A percentile compares a stretch with the other conserved stretches of the same genome.
These are phyloP conservation scores for Holothuria glaberrima DNA, from an alignment of 35 echinoderm and acorn worm species.

Conservation along the genomic window DNA sequence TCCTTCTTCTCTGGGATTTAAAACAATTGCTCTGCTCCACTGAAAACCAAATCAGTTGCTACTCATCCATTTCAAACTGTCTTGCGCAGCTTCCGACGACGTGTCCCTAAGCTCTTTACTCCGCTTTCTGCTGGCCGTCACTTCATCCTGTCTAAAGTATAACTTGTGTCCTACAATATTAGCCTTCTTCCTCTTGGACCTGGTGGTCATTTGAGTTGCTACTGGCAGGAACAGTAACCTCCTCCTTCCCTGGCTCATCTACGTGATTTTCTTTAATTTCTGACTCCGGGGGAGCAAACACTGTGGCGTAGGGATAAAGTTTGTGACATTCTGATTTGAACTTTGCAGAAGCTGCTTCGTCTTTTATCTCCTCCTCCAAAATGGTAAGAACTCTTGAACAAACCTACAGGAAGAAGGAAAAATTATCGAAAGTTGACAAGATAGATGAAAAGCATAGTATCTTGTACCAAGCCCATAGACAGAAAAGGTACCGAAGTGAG, in stretches of 20 bases:
- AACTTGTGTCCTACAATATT: no score
- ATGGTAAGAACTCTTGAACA: slow-evolving; percentile 68
- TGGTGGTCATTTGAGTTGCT: slow-evolving; percentile 7
- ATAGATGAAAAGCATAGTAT: no score
- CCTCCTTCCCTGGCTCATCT: not conserved
- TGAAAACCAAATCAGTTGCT: no score
- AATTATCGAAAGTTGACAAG: not conserved
- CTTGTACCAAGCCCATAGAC: no score
- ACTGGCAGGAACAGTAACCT: not conserved
- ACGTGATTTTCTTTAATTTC: slow-evolving; percentile 28
- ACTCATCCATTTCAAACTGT: no score
- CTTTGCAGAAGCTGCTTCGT: slow-evolving; percentile 42
- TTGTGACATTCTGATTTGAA: slow-evolving; percentile 83
- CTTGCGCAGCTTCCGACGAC: no score
- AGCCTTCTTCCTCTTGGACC: not conserved
- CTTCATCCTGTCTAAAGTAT: no score
- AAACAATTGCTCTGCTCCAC: no score
- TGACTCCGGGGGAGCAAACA: slow-evolving; percentile 60
- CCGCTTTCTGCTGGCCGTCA: no score
- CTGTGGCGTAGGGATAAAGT: slow-evolving; percentile 81
- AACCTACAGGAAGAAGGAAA: slow-evolving; percentile 59
- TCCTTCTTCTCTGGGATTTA: no score
- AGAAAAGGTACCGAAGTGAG: no score
- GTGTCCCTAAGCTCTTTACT: no score
- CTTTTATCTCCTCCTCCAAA: slow-evolving; percentile 71